Base-by-base conservation (phyloP, 2,888 invertebrate genomes). In the Lysandra bellargus region DNA sequence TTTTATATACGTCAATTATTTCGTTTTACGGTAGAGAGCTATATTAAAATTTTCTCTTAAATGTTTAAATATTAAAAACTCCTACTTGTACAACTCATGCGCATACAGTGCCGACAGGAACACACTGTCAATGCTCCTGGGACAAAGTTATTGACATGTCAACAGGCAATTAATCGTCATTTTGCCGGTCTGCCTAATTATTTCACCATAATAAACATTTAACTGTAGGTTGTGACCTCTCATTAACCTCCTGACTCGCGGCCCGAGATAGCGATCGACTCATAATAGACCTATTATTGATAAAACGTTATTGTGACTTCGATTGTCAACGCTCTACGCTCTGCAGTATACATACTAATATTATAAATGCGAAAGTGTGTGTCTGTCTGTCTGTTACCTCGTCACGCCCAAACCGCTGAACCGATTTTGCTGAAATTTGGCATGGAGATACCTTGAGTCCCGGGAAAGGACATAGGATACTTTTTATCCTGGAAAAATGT, bases 281-380 rank as follows among this genome's bases (percentile, higher is more conserved):
- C 69, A 33, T 69, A 69, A 69, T 69, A 69, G 69, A 69, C 69
- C 33, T 69, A 69, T 69, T 69, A 69, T 69, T 69, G 69, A 69
- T 69, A 69, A 64, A 33, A 69, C 69, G 33, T 69, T 37, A 69
- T 69, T 69, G 69, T 69, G 14, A 5, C 69, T 69, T 33, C 69
- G 9, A 33, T 69, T 69, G 69, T 69, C 69, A 69, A 17, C 69
- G 69, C 69, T 14, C 69, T 69, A 33, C 33, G 69, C 6, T 37
- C 30, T 69, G 69, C 64, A 33, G 4, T 61, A n/a, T 57, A 4
- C 44, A 9, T 44, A 9, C 5, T 9, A 44, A 12, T 40, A 40
- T 23, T 23, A 23, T 23, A 23, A 23, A 23, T 23, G 23, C 23
- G 23, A 23, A 23, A 23, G 23, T 23, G 23, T 23, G 23, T 0